Conservation (phyloP, 2,113 vertebrate species). For the Malurus elegans region DNA sequence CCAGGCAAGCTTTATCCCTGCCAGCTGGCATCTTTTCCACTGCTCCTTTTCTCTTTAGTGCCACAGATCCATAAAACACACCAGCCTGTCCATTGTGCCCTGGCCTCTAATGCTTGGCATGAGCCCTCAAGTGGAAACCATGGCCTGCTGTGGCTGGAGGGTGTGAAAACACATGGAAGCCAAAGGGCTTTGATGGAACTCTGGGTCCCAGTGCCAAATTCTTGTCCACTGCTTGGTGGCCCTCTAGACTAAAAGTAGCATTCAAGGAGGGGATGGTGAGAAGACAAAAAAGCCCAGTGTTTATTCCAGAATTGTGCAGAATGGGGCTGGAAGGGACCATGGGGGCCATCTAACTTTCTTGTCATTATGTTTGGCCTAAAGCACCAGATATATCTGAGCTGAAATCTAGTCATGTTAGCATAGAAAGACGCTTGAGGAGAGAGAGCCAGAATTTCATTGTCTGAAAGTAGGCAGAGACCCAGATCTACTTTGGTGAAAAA, state of each 20-base stretch:
- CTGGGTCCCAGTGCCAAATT: neutral
- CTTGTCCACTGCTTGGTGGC: neutral
- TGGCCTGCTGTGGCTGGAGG: neutral
- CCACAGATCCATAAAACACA: neutral
- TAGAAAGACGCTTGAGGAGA: neutral
- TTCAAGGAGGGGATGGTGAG: neutral
- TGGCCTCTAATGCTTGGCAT: neutral
- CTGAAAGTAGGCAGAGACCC: neutral
- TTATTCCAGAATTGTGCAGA: neutral
- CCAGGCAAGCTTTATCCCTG: neutral
- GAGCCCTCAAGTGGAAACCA: fast-evolving
- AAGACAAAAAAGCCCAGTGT: neutral
- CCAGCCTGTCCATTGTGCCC: neutral
- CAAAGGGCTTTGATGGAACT: neutral
- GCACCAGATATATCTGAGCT: neutral
- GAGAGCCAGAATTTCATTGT: neutral
- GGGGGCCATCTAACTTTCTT: neutral
- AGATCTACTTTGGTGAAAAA: neutral
- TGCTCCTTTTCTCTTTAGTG: neutral
- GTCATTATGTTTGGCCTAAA: neutral
- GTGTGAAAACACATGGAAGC: neutral
- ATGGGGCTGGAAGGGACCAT: neutral
- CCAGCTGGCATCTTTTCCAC: neutral
- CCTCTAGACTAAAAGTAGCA: neutral
- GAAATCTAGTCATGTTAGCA: neutral